Conservation (phyloP, 37 sponge, comb jelly and placozoan genomes). For the Crambe crambe region DNA sequence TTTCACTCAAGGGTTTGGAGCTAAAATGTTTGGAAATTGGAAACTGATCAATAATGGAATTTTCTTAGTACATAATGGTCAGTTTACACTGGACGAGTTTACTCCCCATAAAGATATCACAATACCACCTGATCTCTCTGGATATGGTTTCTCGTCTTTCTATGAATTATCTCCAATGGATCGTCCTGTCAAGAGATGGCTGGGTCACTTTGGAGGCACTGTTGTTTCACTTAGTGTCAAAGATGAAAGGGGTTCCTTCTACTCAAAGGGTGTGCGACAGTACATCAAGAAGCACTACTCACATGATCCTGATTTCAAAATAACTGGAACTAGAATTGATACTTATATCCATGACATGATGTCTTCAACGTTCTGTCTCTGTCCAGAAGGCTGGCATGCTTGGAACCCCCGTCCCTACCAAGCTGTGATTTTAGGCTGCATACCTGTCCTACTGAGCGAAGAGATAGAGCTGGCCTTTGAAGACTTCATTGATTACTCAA, state of each 20-base stretch:
- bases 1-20: constrained; percentile 37
- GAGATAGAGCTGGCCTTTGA: constrained; percentile 58
- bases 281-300: constrained; percentile 19
- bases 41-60: constrained; percentile 27
- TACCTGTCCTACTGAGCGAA: constrained; percentile 51
- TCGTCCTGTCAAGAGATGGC: constrained; percentile 15
- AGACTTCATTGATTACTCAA: constrained; percentile 39
- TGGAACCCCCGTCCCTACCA: constrained; percentile 45
- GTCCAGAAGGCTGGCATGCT: constrained; percentile 45
- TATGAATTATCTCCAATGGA: constrained; percentile 13
- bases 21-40: constrained; percentile 36
- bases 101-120: constrained; percentile 47
- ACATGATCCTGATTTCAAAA: background rate
- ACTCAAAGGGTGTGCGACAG: constrained; percentile 30
- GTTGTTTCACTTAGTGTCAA: constrained; percentile 18
- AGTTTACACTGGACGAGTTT: constrained; percentile 27
- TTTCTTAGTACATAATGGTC: constrained; percentile 39
- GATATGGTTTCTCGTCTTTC: constrained; percentile 20
- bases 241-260: constrained; percentile 4
- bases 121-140: constrained; percentile 39
- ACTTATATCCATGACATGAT: constrained; percentile 52
- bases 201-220: constrained; percentile 49
- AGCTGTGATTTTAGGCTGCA: constrained; percentile 45
- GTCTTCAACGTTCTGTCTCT: constrained; percentile 55
- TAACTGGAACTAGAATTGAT: constrained; percentile 22